Evolutionary conservation across 2,888 invertebrate genomes (phyloP).

Genomic region (Ypsolopha sequella): DNA sequence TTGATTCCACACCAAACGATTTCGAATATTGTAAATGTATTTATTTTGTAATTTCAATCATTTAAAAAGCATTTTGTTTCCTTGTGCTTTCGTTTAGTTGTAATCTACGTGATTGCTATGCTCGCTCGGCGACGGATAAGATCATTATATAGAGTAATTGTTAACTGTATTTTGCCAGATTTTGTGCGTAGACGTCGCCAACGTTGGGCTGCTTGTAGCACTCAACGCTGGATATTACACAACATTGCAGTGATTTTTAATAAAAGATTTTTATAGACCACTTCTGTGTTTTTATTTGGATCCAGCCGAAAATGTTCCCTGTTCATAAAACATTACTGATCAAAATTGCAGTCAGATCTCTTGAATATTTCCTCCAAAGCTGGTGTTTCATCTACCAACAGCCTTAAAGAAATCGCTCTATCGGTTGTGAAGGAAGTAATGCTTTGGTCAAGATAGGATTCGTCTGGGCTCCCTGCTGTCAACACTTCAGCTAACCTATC

Average conservation of each 20-base stretch:
- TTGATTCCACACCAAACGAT: background rate
- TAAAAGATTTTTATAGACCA: conserved; percentile 67
- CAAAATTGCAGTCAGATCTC: conserved; percentile 24
- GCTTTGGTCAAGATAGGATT: background rate
- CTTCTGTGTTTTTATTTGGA: conserved; percentile 17
- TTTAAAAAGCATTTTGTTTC: conserved; percentile 37
- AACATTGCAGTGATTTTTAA: conserved; percentile 63
- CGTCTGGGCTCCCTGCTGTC: background rate
- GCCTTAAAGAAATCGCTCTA: background rate
- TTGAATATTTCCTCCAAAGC: conserved; percentile 40
- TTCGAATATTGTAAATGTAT: conserved; percentile 39
- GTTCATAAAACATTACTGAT: background rate
- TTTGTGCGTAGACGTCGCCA: conserved; percentile 36
- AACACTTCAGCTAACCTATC: background rate
- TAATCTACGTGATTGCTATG: conserved; percentile 32
- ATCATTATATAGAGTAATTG: conserved; percentile 42
- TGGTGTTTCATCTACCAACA: conserved; percentile 18
- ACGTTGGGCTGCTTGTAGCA: conserved; percentile 12
- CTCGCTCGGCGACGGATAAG: conserved; percentile 32
- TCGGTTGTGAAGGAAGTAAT: background rate
- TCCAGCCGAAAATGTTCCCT: background rate
- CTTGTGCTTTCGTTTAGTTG: conserved; percentile 51
- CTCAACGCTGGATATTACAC: conserved; percentile 30
- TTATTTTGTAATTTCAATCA: conserved; percentile 52
- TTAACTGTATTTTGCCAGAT: conserved; percentile 43